Evolutionary conservation across 2,888 invertebrate species (phyloP), one percentile per base, ranked within the genome.

Genomic region (Drosophila pseudotalamancana): DNA sequence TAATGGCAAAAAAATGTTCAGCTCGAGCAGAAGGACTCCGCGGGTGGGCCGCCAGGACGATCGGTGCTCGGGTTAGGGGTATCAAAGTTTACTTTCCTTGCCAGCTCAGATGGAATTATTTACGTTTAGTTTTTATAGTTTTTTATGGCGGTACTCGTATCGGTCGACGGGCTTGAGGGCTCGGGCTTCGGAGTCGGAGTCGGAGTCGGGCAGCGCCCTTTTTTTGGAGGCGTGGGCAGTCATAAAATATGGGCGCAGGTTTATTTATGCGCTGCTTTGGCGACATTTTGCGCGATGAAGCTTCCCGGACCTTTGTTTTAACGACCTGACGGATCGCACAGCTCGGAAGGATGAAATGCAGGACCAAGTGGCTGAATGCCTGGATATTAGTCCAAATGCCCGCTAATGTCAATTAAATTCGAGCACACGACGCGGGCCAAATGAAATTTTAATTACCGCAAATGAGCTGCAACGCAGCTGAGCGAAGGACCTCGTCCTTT

Each of bases 81-180:
- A 68, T 61, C 56, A 61, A n/a, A 67, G 84, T 84, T 81, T 51
- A 63, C 63, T 67, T 78, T 63, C 32, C 68, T 57, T 62, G 78
- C 65, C 53, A 77, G 61, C 62, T 78, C 69, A 59, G 72, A 72
- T 86, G 80, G 85, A 89, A 88, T 84, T 86, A 88, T 89, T 90
- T 89, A 88, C 88, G 89, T 88, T 87, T 87, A 88, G 89, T 85
- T 88, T 90, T 88, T 87, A 86, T 86, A 86, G 87, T 87, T 90
- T 89, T 85, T 87, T 87, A 87, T 82, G 80, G 83, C 71, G 40
- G 27, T 29, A n/a, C 42, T 32, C 56, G 48, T 48, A 67, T 67
- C 51, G 42, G 37, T 29, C 63, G 31, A 31, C 14, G 43, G 34
- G 40, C 6, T 48, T 21, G 25, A 4, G 14, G 14, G 5, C 18